A percentile compares a stretch with the other conserved stretches of the same genome.
These are phyloP conservation scores for Lasiurus cinereus DNA, from an alignment of 2,113 vertebrate genomes.

Conservation along the genomic window DNA sequence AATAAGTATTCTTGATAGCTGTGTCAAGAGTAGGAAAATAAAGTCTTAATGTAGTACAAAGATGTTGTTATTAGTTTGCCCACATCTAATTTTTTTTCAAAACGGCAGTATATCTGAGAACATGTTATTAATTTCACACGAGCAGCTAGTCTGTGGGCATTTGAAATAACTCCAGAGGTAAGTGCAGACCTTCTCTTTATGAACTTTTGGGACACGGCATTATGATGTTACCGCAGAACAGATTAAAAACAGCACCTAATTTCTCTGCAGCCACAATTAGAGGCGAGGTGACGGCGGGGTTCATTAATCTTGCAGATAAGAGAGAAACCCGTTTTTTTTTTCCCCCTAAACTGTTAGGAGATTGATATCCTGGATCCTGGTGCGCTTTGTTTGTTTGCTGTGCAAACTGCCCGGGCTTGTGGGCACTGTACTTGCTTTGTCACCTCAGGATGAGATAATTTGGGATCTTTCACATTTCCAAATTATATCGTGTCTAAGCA, in stretches of 20 bases:
- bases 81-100: background rate
- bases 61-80: slow-evolving; percentile 33
- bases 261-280: slow-evolving; percentile 76
- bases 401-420: slow-evolving; percentile 74
- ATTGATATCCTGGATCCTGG: background rate
- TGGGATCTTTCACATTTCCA: slow-evolving; percentile 81
- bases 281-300: slow-evolving; percentile 63
- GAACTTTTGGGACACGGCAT: slow-evolving; percentile 71
- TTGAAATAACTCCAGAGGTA: slow-evolving; percentile 70
- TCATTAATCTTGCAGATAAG: slow-evolving; percentile 79
- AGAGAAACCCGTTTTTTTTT: slow-evolving; percentile 74
- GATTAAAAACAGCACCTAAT: slow-evolving; percentile 79
- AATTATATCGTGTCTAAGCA: slow-evolving; percentile 57
- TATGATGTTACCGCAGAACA: slow-evolving; percentile 60
- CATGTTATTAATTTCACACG: slow-evolving; percentile 40
- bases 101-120: slow-evolving; percentile 5
- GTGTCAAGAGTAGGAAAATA: background rate
- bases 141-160: slow-evolving; percentile 12
- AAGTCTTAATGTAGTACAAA: slow-evolving; percentile 4
- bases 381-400: slow-evolving; percentile 58
- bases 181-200: slow-evolving; percentile 48
- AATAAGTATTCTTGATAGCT: background rate
- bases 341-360: slow-evolving; percentile 40
- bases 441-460: slow-evolving; percentile 76
- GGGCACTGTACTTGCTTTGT: slow-evolving; percentile 37